Percentiles rank a stretch among this genome's conserved stretches.
These are phyloP conservation scores for Ptychobarbus kaznakovi DNA, from an alignment of 2,797 vertebrate species.

Conservation along the genomic window DNA sequence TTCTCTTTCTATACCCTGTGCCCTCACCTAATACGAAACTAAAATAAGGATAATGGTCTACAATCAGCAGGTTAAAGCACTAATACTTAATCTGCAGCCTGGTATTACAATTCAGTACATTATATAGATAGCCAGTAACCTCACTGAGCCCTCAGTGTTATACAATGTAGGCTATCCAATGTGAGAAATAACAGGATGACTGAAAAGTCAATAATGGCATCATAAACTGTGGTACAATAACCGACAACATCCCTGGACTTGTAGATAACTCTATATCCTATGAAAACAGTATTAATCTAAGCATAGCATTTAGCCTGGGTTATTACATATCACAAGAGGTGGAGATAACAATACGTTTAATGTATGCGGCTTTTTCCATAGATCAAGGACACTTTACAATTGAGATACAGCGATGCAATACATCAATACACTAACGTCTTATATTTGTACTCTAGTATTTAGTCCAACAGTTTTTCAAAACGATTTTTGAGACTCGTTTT, in stretches of 20 bases:
- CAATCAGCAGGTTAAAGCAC: neutral
- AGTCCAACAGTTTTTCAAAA: neutral
- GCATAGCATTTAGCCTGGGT: neutral
- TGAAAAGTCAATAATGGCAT: neutral
- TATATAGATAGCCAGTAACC: neutral
- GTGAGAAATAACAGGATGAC: neutral
- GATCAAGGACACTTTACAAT: neutral
- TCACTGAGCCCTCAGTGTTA: neutral
- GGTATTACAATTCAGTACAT: neutral
- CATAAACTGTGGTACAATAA: neutral
- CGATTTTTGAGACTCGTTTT: neutral
- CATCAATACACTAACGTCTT: neutral
- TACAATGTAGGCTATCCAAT: neutral
- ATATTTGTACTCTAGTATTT: neutral
- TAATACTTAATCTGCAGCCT: neutral
- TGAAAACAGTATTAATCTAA: neutral
- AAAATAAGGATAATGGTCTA: constrained; percentile 7
- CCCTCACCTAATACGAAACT: neutral
- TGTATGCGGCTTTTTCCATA: neutral
- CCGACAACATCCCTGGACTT: neutral
- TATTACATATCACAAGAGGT: neutral
- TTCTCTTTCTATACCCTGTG: constrained; percentile 45
- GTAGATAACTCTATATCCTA: too few species aligned
- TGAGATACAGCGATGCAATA: neutral
- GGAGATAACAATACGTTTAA: neutral